phyloP scores from a whole-genome alignment of 1,140 invertebrate genomes.

The Eupristina koningsbergeri region DNA sequence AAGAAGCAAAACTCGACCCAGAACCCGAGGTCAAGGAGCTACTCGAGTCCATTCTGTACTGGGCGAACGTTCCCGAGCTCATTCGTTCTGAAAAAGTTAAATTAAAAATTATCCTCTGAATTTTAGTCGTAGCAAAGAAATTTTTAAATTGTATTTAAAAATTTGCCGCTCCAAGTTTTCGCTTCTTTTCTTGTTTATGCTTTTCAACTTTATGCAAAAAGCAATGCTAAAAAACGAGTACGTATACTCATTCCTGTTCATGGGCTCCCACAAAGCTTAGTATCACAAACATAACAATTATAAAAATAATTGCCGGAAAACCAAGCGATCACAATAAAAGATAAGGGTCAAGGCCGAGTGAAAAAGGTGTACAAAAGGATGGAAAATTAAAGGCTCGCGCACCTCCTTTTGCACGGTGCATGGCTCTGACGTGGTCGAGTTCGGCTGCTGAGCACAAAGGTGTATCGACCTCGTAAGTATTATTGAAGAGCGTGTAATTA shows the following conservation, averaged over 20 bases:
- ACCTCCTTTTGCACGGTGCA: conserved; percentile 64
- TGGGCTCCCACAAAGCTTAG: too few species aligned
- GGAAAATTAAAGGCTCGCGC: neutral
- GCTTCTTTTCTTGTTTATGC: too few species aligned
- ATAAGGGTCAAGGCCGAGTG: neutral
- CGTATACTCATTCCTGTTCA: too few species aligned
- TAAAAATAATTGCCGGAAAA: too few species aligned
- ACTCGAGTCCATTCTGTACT: conserved; percentile 63
- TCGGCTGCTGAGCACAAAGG: conserved; percentile 92
- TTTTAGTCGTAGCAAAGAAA: neutral
- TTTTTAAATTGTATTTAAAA: too few species aligned
- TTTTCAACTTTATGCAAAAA: too few species aligned
- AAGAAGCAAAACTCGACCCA: conserved; percentile 64
- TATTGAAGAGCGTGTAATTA: conserved; percentile 95
- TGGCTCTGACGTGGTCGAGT: conserved; percentile 60
- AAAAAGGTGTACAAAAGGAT: neutral
- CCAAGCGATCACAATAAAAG: neutral
- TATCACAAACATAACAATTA: too few species aligned
- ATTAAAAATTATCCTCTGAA: neutral
- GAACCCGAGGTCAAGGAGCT: conserved; percentile 65
- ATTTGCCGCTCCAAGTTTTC: too few species aligned
- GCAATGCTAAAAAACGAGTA: too few species aligned
- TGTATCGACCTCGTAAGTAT: conserved; percentile 91
- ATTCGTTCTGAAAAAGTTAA: conserved; percentile 57
- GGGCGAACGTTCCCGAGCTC: conserved; percentile 60